Evolutionary conservation across 2,113 vertebrate species (phyloP).

Genomic region (Toxotes chatareus): DNA sequence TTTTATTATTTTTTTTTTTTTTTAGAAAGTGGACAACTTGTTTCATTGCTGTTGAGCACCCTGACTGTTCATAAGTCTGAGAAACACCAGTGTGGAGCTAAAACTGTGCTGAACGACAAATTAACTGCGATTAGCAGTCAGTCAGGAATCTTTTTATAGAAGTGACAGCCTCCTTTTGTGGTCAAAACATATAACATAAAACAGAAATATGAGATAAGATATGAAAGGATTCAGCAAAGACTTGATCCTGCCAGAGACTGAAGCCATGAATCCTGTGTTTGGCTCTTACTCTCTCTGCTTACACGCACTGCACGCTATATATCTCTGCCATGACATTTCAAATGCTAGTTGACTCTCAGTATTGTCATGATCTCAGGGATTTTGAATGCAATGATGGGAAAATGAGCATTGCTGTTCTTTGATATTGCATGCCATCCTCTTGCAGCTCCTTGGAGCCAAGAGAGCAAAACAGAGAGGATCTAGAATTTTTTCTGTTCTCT

Average conservation of each 20-base stretch:
- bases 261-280: not conserved
- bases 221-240: not conserved
- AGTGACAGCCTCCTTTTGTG: not conserved
- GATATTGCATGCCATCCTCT: not conserved
- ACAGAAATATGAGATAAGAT: conserved; percentile 2
- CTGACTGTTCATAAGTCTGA: not conserved
- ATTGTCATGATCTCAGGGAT: conserved; percentile 7
- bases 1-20: not conserved
- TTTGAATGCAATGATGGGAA: not conserved
- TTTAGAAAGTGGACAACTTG: not conserved
- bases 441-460: not conserved
- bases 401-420: not conserved
- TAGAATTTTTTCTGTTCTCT: not conserved
- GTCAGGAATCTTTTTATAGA: conserved; percentile 1
- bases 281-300: not conserved
- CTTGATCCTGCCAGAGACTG: not conserved
- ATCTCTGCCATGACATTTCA: conserved; percentile 12
- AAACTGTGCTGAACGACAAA: conserved; percentile 13
- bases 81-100: not conserved
- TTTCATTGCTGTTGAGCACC: not conserved
- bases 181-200: not conserved
- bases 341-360: conserved; percentile 18
- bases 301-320: not conserved
- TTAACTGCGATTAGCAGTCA: conserved; percentile 10
- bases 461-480: conserved; percentile 6